A percentile compares a stretch with the other conserved stretches of the same genome.
Conservation (phyloP, 2,113 vertebrate species). For the Nipponia nippon region DNA sequence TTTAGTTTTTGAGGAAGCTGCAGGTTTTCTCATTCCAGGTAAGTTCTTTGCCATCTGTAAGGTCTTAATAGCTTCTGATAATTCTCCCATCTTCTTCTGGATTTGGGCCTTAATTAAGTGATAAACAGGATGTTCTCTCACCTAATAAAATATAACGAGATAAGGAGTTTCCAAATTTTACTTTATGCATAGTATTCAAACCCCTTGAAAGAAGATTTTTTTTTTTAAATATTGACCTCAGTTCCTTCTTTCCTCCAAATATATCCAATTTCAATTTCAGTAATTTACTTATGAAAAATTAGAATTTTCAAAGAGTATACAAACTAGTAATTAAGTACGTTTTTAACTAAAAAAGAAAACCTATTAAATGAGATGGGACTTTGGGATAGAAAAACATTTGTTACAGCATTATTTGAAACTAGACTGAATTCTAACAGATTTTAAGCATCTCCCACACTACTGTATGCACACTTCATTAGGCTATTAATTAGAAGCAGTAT, state of each 20-base stretch:
- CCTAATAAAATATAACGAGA: conserved; percentile 55
- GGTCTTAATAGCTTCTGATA: conserved; percentile 90
- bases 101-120: conserved; percentile 93
- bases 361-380: neutral
- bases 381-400: neutral
- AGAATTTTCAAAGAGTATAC: neutral
- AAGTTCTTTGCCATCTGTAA: conserved; percentile 93
- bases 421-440: neutral
- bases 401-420: neutral
- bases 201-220: neutral
- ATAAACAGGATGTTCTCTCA: conserved; percentile 91
- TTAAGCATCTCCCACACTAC: neutral
- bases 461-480: neutral
- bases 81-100: conserved; percentile 88
- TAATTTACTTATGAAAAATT: neutral
- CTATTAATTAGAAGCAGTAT: neutral
- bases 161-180: neutral
- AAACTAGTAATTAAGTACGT: neutral
- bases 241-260: neutral
- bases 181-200: neutral
- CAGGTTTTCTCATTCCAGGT: conserved; percentile 82
- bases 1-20: conserved; percentile 79
- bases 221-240: neutral
- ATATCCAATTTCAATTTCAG: neutral
- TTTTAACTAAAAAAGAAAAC: neutral